A percentile compares a stretch with the other conserved stretches of the same genome.
phyloP scores from a whole-genome alignment of 2,888 invertebrate genomes.

The Amblyjoppa fuscipennis region DNA sequence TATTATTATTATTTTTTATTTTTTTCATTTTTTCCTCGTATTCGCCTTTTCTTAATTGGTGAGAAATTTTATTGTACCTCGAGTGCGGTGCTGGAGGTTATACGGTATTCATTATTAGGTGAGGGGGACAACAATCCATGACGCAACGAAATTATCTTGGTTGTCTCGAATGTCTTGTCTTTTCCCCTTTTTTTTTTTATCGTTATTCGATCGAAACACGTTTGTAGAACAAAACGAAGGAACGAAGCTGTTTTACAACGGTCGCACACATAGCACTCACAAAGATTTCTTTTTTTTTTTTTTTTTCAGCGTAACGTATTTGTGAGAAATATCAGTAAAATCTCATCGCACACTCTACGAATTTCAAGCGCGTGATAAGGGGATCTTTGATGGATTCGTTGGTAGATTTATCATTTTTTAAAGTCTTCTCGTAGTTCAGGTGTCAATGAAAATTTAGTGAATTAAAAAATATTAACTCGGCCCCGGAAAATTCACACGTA shows the following conservation, averaged over 20 bases:
- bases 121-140: neutral
- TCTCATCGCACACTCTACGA: conserved; percentile 4
- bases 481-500: neutral
- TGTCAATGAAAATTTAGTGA: neutral
- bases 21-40: neutral
- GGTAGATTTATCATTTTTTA: conserved; percentile 6
- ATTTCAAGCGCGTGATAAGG: neutral
- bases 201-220: neutral
- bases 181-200: neutral
- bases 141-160: conserved; percentile 9
- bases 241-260: neutral
- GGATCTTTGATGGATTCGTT: conserved; percentile 1
- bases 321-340: neutral
- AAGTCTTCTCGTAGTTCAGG: neutral
- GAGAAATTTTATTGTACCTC: conserved; percentile 31
- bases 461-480: neutral
- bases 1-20: conserved; percentile 19
- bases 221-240: neutral
- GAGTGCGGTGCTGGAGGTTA: conserved; percentile 37
- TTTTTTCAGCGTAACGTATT: neutral
- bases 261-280: neutral
- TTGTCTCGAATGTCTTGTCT: conserved; percentile 5
- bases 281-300: neutral
- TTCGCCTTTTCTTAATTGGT: conserved; percentile 40
- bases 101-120: conserved; percentile 8